Evolutionary conservation across 1,140 invertebrate genomes (phyloP), one percentile per base, ranked within the genome.

Genomic region (Lordiphosa stackelbergi): DNA sequence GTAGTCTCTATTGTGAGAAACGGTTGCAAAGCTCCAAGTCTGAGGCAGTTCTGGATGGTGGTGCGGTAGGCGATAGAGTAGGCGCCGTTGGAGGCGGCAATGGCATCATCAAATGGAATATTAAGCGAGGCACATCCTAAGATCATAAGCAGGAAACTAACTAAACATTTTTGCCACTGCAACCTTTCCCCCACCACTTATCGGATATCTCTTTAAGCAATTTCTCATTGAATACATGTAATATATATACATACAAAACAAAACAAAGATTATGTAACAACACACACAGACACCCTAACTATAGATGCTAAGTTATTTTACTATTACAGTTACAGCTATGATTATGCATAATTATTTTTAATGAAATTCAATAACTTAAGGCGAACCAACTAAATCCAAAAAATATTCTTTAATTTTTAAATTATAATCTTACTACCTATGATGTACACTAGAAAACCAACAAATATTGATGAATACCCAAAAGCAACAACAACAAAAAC

Each of bases 11-110:
- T 24, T 88, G 86, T 47, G 86, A 88, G 38, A 85, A 87, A 45
- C 86, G 86, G 4, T 49, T 88, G 24, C 75, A 87, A 53, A 68
- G 63, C 34, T 81, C 85, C 4, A 87, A 87, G 48, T 87, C 86
- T 6, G 85, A 87, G 53, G 73, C 73, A 13, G 35, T 73, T 13
- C 69, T 86, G 0, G 65, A 48, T n/a, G 46, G 42, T 24, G 36
- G 31, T 46, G 19, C 22, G 5, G 24, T 12, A 34, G 3, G 16
- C 22, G 35, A 19, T n/a, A 12, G 48, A 19, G 13, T n/a, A 6
- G 36, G 42, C 1, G 34, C 19, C 22, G 3, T 6, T 13, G 52
- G 45, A n/a, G 35, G 38, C 38, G 36, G 43, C 12, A 66, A 49
- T 37, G 40, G 41, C 38, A 64, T 34, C 13, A 19, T 54, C n/a